Conservation (phyloP, 2,888 invertebrate species). For the Drosophila sordidula region DNA sequence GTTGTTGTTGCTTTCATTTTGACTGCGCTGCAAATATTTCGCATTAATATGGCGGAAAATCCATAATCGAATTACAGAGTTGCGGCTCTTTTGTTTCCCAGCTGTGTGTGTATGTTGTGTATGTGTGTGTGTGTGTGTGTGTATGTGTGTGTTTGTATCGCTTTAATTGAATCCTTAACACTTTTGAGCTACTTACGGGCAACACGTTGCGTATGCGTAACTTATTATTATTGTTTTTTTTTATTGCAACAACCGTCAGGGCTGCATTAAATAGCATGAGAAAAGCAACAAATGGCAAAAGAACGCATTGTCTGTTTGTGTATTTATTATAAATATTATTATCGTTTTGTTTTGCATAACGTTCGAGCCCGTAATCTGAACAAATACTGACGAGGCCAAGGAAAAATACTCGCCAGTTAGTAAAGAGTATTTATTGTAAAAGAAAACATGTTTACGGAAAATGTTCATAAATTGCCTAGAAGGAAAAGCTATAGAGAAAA, state of each 20-base stretch:
- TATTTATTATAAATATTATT: too few species aligned
- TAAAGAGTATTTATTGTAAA: too few species aligned
- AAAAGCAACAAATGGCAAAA: slow-evolving; percentile 1
- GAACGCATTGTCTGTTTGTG: too few species aligned
- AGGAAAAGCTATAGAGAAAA: too few species aligned
- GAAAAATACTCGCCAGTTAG: too few species aligned
- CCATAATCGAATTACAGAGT: slow-evolving; percentile 80
- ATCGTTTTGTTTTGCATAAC: too few species aligned
- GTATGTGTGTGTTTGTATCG: slow-evolving; percentile 66
- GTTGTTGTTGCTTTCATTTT: slow-evolving; percentile 55
- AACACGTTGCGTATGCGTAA: slow-evolving; percentile 77
- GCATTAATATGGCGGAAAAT: slow-evolving; percentile 81
- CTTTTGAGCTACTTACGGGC: slow-evolving; percentile 81
- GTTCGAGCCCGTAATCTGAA: too few species aligned
- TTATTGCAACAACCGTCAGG: slow-evolving; percentile 40
- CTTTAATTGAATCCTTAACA: slow-evolving; percentile 84
- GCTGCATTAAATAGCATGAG: slow-evolving; percentile 35
- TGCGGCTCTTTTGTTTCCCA: slow-evolving; percentile 77
- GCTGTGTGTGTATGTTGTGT: slow-evolving; percentile 15
- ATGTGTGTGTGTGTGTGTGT: slow-evolving; percentile 13
- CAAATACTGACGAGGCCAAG: too few species aligned
- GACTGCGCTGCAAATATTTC: slow-evolving; percentile 79
- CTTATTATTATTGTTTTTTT: slow-evolving; percentile 62
- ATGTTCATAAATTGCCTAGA: too few species aligned
- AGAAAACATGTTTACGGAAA: too few species aligned